Conservation (phyloP, 2,113 vertebrate genomes). For the Lates calcarifer region DNA sequence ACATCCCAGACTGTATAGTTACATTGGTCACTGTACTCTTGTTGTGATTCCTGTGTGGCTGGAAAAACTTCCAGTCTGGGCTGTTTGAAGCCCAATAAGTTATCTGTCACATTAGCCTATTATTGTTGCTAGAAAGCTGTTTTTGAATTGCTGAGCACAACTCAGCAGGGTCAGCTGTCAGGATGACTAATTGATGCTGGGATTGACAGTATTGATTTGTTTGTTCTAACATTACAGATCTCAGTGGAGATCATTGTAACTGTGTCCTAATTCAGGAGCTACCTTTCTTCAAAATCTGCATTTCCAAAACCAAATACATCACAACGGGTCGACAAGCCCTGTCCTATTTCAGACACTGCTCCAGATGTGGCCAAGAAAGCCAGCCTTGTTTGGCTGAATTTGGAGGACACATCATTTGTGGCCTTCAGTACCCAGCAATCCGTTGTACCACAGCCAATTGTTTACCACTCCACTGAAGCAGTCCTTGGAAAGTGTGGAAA, state of each 20-base stretch:
- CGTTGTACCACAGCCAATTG: not conserved
- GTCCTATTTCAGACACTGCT: conserved; percentile 26
- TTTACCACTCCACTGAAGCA: not conserved
- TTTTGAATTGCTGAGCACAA: conserved; percentile 19
- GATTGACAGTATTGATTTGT: conserved; percentile 57
- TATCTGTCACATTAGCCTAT: conserved; percentile 15
- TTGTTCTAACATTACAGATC: conserved; percentile 38
- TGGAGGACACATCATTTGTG: conserved; percentile 33
- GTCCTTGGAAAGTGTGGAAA: not conserved
- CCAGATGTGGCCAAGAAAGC: not conserved
- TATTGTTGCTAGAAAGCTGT: conserved; percentile 27
- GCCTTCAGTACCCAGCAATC: not conserved
- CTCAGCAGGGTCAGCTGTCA: conserved; percentile 50
- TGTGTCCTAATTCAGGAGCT: conserved; percentile 15
- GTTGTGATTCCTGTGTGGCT: not conserved
- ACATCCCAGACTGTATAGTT: not conserved
- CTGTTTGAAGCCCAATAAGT: conserved; percentile 27
- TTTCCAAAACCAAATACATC: conserved; percentile 49
- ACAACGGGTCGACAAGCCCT: not conserved
- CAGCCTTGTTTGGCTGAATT: conserved; percentile 3
- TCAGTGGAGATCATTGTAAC: conserved; percentile 1
- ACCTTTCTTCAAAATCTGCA: not conserved
- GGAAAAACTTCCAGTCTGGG: conserved; percentile 27
- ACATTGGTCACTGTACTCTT: conserved; percentile 6
- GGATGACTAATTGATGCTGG: conserved; percentile 57